A percentile compares a stretch with the other conserved stretches of the same genome.
Conservation (phyloP, 2,888 invertebrate species). For the Zygaena filipendulae region DNA sequence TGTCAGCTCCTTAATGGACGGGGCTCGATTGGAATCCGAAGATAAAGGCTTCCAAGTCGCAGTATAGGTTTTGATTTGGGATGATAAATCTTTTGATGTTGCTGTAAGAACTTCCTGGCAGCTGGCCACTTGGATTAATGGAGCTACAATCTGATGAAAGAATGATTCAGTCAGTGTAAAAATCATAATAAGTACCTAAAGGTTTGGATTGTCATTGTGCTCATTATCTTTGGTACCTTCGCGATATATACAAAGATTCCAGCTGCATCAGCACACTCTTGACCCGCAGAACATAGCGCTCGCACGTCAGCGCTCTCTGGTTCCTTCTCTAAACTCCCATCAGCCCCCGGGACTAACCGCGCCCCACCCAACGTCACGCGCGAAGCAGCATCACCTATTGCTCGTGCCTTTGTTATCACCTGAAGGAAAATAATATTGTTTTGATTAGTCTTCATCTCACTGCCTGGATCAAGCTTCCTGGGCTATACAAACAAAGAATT, state of each 20-base stretch:
- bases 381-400: constrained; percentile 33
- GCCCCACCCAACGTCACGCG: constrained; percentile 23
- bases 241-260: constrained; percentile 33
- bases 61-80: constrained; percentile 23
- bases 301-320: constrained; percentile 10
- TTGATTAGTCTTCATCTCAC: no score
- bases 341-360: constrained; percentile 6
- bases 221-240: no score
- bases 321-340: constrained; percentile 5
- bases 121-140: constrained; percentile 31
- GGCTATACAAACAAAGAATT: no score
- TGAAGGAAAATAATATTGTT: constrained; percentile 11
- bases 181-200: no score
- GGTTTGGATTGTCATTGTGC: no score
- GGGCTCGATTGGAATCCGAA: constrained; percentile 16
- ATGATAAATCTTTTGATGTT: constrained; percentile 26
- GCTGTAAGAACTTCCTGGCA: constrained; percentile 30
- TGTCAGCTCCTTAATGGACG: constrained; percentile 20
- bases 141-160: constrained; percentile 36
- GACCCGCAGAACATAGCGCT: constrained; percentile 22
- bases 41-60: constrained; percentile 24
- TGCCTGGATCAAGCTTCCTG: not conserved
- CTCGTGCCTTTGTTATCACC: constrained; percentile 31
- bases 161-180: no score
- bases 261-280: constrained; percentile 26